Conservation (phyloP, 2,888 invertebrate species). For the Polydrusus cervinus region DNA sequence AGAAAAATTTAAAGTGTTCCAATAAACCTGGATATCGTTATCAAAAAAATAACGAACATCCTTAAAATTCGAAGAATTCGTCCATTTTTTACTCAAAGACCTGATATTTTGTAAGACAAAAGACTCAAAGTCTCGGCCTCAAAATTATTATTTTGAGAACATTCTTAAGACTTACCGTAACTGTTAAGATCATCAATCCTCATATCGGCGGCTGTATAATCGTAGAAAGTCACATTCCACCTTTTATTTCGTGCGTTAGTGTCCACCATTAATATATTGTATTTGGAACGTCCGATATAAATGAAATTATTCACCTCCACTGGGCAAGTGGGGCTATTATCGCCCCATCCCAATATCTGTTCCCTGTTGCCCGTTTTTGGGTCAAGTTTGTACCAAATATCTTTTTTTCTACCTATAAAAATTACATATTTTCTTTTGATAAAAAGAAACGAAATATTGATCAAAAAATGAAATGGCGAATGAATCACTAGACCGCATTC, state of each 20-base stretch:
- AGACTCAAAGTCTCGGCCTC: too few species aligned
- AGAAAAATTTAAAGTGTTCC: too few species aligned
- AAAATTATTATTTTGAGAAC: neutral
- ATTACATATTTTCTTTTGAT: neutral
- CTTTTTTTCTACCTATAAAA: constrained; percentile 79
- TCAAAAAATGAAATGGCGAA: too few species aligned
- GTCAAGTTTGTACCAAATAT: constrained; percentile 94
- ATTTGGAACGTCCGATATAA: constrained; percentile 91
- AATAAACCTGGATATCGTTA: too few species aligned
- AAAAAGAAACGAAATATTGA: too few species aligned
- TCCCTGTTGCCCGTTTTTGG: constrained; percentile 80
- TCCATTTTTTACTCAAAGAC: too few species aligned
- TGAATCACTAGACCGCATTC: too few species aligned
- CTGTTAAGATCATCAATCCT: constrained; percentile 83
- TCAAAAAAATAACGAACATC: too few species aligned
- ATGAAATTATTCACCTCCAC: constrained; percentile 80
- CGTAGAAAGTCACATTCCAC: constrained; percentile 98
- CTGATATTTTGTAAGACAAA: too few species aligned
- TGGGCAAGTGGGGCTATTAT: constrained; percentile 77
- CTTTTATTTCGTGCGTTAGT: constrained; percentile 81
- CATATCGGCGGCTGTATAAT: constrained; percentile 91
- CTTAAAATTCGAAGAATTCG: too few species aligned
- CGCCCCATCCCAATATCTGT: constrained; percentile 77
- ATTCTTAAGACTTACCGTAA: constrained; percentile 72
- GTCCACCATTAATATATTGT: constrained; percentile 96